Evolutionary conservation across 2,797 vertebrate genomes (phyloP).

Genomic region (Hapalemur alaotrensis): DNA sequence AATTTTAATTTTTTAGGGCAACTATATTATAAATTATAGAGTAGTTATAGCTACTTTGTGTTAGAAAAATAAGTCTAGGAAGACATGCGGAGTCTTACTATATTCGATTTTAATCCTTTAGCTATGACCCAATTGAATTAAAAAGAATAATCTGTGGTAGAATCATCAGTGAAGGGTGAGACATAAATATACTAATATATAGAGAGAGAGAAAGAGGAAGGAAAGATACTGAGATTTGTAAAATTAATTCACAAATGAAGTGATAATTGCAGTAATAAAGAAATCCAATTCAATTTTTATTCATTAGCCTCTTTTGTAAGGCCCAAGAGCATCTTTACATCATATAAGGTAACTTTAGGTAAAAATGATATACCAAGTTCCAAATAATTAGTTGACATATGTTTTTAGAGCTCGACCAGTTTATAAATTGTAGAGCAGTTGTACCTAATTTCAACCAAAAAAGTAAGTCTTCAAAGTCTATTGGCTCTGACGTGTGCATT

Average conservation of each 20-base stretch:
- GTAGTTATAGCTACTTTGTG: not conserved
- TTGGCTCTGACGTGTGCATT: not conserved
- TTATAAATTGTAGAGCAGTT: not conserved
- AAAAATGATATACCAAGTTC: not conserved
- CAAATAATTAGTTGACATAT: not conserved
- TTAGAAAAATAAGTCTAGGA: not conserved
- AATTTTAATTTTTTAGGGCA: not conserved
- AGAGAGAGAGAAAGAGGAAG: not conserved
- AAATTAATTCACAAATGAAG: not conserved
- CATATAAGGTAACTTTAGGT: not conserved
- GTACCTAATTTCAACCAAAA: not conserved
- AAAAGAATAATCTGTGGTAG: not conserved
- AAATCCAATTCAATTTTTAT: not conserved
- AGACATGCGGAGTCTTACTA: not conserved
- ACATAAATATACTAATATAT: not conserved
- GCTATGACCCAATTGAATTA: not conserved
- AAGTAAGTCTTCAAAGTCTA: not conserved
- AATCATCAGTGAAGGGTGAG: not conserved
- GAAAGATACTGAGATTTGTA: not conserved
- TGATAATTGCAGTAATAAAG: not conserved
- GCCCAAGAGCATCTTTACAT: not conserved
- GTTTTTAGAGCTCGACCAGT: not conserved
- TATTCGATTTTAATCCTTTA: not conserved
- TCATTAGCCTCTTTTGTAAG: not conserved
- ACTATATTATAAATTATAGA: not conserved